Evolutionary conservation across 2,888 invertebrate genomes (phyloP).

Genomic region (Tenthredo notha): DNA sequence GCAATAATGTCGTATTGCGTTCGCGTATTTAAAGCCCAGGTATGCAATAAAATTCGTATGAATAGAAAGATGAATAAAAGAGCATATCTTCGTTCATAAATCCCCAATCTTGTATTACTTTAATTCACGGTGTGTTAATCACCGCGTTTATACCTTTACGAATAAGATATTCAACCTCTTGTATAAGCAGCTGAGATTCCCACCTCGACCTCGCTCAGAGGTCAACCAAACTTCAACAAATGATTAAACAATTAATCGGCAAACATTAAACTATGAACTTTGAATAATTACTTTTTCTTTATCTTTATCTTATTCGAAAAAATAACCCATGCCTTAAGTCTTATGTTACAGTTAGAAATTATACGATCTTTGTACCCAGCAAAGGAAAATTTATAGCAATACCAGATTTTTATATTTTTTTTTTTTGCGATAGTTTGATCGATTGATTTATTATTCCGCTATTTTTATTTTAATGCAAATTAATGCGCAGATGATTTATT

Average conservation of each 20-base stretch:
- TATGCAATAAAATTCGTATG: constrained; percentile 73
- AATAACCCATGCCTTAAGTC: background rate
- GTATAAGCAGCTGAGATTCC: constrained; percentile 38
- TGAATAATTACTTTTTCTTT: background rate
- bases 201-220: constrained; percentile 60
- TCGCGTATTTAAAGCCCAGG: constrained; percentile 89
- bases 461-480: background rate
- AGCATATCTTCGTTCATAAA: constrained; percentile 24
- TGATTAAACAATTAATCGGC: constrained; percentile 14
- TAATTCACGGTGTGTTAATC: constrained; percentile 34
- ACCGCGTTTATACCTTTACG: background rate
- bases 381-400: background rate
- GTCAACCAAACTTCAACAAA: constrained; percentile 55
- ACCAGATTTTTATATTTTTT: background rate
- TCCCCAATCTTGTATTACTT: too few relatives aligned
- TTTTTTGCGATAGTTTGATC: background rate
- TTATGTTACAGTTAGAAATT: background rate
- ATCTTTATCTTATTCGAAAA: background rate
- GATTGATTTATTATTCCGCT: background rate
- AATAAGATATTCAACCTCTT: constrained; percentile 11
- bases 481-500: background rate
- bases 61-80: constrained; percentile 18
- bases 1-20: constrained; percentile 88
- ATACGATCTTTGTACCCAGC: background rate
- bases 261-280: background rate